Base-by-base conservation (phyloP, 2,888 invertebrate genomes). In the Rhingia rostrata region DNA sequence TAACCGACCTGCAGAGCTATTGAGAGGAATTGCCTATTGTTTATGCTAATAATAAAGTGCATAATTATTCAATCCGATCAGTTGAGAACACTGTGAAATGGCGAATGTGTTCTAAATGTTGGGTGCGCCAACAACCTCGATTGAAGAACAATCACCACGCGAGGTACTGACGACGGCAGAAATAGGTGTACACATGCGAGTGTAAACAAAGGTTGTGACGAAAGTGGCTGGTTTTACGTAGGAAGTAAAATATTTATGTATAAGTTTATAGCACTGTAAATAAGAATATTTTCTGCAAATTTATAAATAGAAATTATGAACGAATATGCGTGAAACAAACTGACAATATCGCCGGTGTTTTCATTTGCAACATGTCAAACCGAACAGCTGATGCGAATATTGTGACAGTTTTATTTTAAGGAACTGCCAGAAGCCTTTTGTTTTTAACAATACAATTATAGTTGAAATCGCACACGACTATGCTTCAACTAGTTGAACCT, bases 21-120 rank as follows among this genome's bases (percentile, higher is more conserved):
- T n/a, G 43, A 39, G 63, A 78, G 22, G 47, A 45, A 73, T 66
- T 41, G 75, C 66, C 84, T 80, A 84, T 84, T 84, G 84, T 80
- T 84, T 80, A 66, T 80, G 84, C 84, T 84, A 80, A 84, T 80
- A 80, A 84, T 84, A 84, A 79, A 72, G 37, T 60, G 79, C 69
- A 74, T 78, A 74, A 66, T 80, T 67, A 60, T 66, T 70, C 74
- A 70, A 51, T 53, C 63, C 41, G 58, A 73, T 58, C 67, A 56
- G 53, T 61, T 41, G 39, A 12, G 60, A 51, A 54, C 45, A 51
- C 58, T 54, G 54, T 6, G 49, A 22, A 60, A 69, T 37, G 35
- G 10, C 30, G 10, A 56, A 45, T 47, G 32, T 67, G 54, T 32
- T 74, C 51, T 79, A 53, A 73, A 67, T 64, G 35, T 39, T 60